These are phyloP conservation scores for Phycodurus eques DNA, from an alignment of 2,113 vertebrate species.

Conservation along the genomic window DNA sequence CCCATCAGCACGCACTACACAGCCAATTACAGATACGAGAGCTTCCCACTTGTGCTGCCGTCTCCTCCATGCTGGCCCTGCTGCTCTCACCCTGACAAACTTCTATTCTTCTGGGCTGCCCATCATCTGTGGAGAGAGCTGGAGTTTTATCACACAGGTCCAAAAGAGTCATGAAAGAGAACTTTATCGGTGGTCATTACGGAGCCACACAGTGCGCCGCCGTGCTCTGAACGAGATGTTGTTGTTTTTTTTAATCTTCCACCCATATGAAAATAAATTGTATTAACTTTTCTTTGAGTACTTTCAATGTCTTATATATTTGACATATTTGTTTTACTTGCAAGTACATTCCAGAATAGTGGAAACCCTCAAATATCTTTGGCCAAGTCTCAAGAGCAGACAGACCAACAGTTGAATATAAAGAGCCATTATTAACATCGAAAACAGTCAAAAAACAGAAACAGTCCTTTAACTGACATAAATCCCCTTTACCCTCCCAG, in stretches of 20 bases:
- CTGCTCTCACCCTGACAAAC: conserved; percentile 31
- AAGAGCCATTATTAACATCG: not conserved
- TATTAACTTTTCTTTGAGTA: not conserved
- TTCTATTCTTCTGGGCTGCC: conserved; percentile 46
- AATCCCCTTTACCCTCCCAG: not conserved
- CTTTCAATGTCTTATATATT: not conserved
- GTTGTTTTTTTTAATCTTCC: conserved; percentile 31
- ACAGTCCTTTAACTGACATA: conserved; percentile 1
- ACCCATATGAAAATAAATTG: conserved; percentile 21
- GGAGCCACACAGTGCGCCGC: not conserved
- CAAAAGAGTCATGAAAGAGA: conserved; percentile 16
- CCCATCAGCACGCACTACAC: conserved; percentile 53
- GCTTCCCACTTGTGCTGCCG: conserved; percentile 45
- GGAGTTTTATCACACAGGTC: conserved; percentile 31
- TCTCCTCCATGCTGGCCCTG: conserved; percentile 29
- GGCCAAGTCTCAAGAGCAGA: not conserved
- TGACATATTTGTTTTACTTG: not conserved
- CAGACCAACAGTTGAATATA: not conserved
- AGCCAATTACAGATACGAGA: conserved; percentile 52
- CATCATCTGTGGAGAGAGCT: conserved; percentile 18
- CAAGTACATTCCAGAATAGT: not conserved
- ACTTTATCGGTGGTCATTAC: conserved; percentile 36
- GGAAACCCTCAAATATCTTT: not conserved
- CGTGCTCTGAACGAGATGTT: conserved; percentile 13
- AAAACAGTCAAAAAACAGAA: not conserved